Base-by-base conservation (phyloP, 1,140 invertebrate genomes). In the Colletes latitarsis region DNA sequence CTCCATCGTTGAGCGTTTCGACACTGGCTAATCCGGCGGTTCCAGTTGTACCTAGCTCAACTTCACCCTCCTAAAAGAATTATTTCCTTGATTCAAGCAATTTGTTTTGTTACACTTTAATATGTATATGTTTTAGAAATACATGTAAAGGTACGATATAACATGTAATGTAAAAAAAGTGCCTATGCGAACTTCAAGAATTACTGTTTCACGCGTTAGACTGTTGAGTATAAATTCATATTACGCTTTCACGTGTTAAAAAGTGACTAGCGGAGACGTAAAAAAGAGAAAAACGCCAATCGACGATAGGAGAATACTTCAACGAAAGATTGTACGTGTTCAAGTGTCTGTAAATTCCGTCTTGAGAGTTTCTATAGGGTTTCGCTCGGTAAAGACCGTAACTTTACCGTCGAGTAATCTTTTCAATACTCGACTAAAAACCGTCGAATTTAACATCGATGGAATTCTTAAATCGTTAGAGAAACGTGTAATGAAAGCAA, bases 11-110 rank as follows among this genome's bases (percentile, higher is more conserved):
- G 6, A 97, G 92, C 0, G 96, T 97, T 89, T 97, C 96, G 94
- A 96, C 95, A 3, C 96, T 97, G 0, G 96, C 96, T 68, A 97
- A 93, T 60, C 96, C 95, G 4, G 96, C 96, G 84, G 92, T 76
- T 9, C 88, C 90, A 14, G 88, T 89, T 4, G 88, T 88, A 4
- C 94, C 94, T 19, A 94, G 83, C 79, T 95, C 95, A 0, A 94
- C 92, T 76, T 93, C 93, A 41, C 67, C 74, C 85, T 94, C 93
- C 93, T 94, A 69, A 12, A 30, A 70, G 9, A 10, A 4, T 10
- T 17, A 58, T 74, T 41, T 6, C 55, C 17, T 17, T 19, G 8
- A 43, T 43, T 64, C 39, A 63, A 39, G 60, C 52, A 52, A 52
- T 52, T 52, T 4, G 10, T 19, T 60, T 9, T 60, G 58, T 41